Conservation (phyloP, 2,888 invertebrate genomes). For the Nemotelus nigrinus region DNA sequence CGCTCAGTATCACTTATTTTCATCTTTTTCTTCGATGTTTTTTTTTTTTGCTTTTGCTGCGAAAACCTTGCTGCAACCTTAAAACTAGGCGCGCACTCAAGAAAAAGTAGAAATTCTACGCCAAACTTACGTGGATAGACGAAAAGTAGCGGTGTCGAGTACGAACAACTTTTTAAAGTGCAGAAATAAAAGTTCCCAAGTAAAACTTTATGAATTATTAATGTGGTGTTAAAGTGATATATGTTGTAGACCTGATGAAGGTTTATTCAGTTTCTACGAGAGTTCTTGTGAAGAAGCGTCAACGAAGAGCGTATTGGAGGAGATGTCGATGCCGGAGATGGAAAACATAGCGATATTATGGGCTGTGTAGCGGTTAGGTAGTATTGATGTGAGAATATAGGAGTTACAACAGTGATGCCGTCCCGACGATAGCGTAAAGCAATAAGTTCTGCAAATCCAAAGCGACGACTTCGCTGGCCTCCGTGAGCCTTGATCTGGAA, state of each 20-base stretch:
- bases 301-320: not conserved
- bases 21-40: not conserved
- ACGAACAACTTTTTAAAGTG: slow-evolving; percentile 40
- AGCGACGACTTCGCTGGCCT: too few species aligned
- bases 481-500: too few species aligned
- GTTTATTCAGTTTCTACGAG: slow-evolving; percentile 34
- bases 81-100: too few species aligned
- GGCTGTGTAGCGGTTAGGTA: too few species aligned
- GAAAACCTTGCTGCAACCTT: too few species aligned
- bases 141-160: slow-evolving; percentile 5
- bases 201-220: slow-evolving; percentile 45
- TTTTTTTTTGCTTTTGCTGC: not conserved
- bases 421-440: too few species aligned
- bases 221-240: slow-evolving; percentile 45
- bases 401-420: too few species aligned
- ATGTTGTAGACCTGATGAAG: slow-evolving; percentile 43
- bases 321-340: too few species aligned
- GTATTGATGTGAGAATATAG: too few species aligned
- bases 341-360: too few species aligned
- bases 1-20: not conserved
- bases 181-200: slow-evolving; percentile 42
- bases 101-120: not conserved
- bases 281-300: not conserved
- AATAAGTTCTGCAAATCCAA: too few species aligned
- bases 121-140: not conserved